Percentiles rank a stretch among this genome's conserved stretches.
Conservation (phyloP, 2,113 vertebrate species). For the Odontophorus gujanensis region DNA sequence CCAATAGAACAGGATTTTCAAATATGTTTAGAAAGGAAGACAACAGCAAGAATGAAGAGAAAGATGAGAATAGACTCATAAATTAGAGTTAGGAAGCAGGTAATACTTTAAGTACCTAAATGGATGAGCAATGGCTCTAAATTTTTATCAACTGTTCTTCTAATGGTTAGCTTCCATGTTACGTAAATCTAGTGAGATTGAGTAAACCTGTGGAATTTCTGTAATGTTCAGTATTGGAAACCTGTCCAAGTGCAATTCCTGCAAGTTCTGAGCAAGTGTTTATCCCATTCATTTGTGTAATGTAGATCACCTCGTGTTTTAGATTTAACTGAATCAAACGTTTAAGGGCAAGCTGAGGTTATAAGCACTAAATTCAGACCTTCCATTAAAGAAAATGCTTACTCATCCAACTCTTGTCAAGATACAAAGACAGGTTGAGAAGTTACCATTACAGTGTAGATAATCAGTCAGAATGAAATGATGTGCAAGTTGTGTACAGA, state of each 20-base stretch:
- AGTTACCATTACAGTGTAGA: background rate
- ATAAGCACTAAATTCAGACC: background rate
- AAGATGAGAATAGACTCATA: background rate
- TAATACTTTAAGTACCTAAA: background rate
- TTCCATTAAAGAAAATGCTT: background rate
- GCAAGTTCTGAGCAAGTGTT: background rate
- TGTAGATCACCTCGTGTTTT: background rate
- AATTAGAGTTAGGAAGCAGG: background rate
- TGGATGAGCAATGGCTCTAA: background rate
- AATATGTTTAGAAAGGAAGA: background rate
- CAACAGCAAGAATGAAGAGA: background rate
- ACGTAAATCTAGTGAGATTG: background rate
- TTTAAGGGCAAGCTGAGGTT: background rate
- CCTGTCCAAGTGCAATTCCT: background rate
- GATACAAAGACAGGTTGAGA: background rate
- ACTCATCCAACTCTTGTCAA: background rate
- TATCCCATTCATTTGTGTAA: background rate
- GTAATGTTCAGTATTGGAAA: background rate
- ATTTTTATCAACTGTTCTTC: background rate
- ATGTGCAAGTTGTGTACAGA: fast-evolving
- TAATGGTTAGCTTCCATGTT: background rate
- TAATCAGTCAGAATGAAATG: background rate
- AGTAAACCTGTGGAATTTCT: background rate
- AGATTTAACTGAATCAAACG: background rate
- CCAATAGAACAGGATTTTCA: background rate